These are phyloP conservation scores for Sphinx pinastri DNA, from an alignment of 2,888 invertebrate species.

Conservation along the genomic window DNA sequence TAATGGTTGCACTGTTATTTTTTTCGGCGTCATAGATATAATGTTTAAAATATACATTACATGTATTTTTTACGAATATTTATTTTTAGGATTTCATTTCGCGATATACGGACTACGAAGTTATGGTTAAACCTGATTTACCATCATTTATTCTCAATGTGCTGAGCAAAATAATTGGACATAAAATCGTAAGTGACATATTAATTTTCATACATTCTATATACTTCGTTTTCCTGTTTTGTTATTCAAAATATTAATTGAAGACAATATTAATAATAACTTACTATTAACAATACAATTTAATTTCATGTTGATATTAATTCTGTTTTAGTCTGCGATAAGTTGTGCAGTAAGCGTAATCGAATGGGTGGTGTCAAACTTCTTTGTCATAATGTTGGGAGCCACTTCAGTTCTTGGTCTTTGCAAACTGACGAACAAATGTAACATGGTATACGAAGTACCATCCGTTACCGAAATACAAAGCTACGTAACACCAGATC, in stretches of 20 bases:
- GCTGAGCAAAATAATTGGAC: neutral
- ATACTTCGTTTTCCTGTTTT: no score
- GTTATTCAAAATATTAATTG: no score
- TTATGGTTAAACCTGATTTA: neutral
- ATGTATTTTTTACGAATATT: neutral
- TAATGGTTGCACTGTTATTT: no score
- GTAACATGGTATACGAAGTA: constrained; percentile 43
- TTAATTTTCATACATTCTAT: no score
- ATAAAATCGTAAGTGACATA: neutral
- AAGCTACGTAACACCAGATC: neutral
- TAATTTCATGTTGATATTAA: no score
- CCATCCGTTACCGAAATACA: neutral
- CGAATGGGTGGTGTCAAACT: constrained; percentile 52
- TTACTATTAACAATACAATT: no score
- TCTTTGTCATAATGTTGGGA: constrained; percentile 45
- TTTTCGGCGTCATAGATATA: neutral
- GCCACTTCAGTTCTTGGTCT: constrained; percentile 46
- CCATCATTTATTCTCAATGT: neutral
- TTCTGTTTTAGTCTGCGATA: neutral
- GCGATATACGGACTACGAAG: neutral
- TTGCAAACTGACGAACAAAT: constrained; percentile 53
- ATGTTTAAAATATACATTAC: neutral
- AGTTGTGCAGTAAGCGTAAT: constrained; percentile 44
- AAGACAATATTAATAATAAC: no score
- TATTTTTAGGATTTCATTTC: neutral